Base-by-base conservation (phyloP, 2,113 vertebrate species). In the Triplophysa rosa region DNA sequence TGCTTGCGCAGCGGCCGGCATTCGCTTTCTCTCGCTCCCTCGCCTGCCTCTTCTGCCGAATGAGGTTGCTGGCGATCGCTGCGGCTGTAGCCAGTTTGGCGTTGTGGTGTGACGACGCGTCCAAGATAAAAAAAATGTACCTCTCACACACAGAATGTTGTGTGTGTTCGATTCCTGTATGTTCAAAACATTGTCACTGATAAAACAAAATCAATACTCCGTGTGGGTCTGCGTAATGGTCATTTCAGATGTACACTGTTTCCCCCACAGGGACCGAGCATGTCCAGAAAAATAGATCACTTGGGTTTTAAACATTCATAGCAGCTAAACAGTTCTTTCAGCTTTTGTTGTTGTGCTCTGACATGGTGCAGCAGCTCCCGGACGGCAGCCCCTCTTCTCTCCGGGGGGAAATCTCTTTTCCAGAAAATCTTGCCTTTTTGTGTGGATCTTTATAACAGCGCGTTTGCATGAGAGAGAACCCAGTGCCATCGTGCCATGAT, bases 1-100 rank as follows among this genome's bases (percentile, higher is more conserved):
- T 99, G 93, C 91, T 94, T 89, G 95, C 95, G 91, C 96, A 96
- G 88, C 96, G 96, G 84, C 96, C 97, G 12, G 95, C 94, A 29
- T 96, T 96, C 84, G 94, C 95, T 92, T 97, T 97, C 93, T 99
- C 96, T 58, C 97, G 94, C 92, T 99, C 97, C 85, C 97, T 92
- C 88, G 96, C 97, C 92, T 98, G 97, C 87, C 97, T 92, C 92
- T 95, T 97, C 92, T 99, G 98, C 80, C 97, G 94, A 90, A 99
- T 99, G 86, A 99, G 95, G 88, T 97, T 98, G 95, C 95, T 99
- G 92, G 98, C 98, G 89, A 99, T 99, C 73, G 97, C 97, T 86
- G 98, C 97, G 83, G 98, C 98, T 94, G 97, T 97, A 90, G 97
- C 95, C 94, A 91, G 87, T 82, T 87, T 87, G 85, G 73, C 86